Percentiles rank a stretch among this genome's conserved stretches.
phyloP scores from a whole-genome alignment of 2,888 invertebrate genomes.

The Spilarctia lutea region DNA sequence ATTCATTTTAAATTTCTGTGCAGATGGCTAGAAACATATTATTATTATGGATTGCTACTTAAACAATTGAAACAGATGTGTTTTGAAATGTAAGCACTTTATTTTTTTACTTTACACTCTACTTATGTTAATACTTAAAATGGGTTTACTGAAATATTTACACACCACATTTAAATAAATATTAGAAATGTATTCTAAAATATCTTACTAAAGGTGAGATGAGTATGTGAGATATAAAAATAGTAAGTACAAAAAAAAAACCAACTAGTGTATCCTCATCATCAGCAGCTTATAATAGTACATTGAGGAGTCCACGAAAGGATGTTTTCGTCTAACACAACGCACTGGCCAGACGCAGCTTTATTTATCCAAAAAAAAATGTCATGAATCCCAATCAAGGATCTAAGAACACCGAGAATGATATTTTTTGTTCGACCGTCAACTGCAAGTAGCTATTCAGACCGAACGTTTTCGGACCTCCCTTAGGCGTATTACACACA shows the following conservation, averaged over 20 bases:
- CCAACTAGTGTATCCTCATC: no score
- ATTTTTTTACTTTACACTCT: neutral
- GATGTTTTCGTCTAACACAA: no score
- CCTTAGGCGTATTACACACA: slow-evolving; percentile 17
- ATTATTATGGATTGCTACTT: slow-evolving; percentile 2
- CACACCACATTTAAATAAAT: neutral
- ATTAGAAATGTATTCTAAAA: neutral
- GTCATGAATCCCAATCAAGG: slow-evolving; percentile 42
- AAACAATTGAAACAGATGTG: neutral
- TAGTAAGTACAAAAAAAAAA: no score
- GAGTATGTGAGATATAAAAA: no score
- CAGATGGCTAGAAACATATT: neutral
- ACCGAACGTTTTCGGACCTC: neutral
- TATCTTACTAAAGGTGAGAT: no score
- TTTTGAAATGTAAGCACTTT: neutral
- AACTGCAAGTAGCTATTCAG: slow-evolving; percentile 39
- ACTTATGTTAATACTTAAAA: neutral
- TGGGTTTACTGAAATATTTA: neutral
- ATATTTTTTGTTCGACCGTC: slow-evolving; percentile 43
- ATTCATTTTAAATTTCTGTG: neutral
- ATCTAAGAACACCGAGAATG: slow-evolving; percentile 45
- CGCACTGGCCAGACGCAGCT: neutral
- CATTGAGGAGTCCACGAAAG: no score
- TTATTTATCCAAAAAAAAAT: slow-evolving; percentile 43
- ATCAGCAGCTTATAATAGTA: no score